Conservation (phyloP, 2,888 invertebrate genomes). For the Cordilura impudica region DNA sequence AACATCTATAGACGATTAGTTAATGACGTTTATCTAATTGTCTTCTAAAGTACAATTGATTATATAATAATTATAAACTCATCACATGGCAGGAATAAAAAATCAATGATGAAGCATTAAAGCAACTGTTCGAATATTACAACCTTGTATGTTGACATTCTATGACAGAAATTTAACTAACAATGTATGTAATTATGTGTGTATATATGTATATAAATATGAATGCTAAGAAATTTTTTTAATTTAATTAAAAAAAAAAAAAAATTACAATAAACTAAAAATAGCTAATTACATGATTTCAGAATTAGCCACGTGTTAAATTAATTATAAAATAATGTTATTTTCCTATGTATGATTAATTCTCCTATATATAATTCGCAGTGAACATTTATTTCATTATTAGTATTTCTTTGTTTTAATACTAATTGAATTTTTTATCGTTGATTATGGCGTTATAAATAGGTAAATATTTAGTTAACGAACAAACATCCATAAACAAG, state of each 20-base stretch:
- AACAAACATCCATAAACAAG: not conserved
- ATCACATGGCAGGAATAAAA: constrained; percentile 7
- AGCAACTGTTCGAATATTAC: constrained; percentile 40
- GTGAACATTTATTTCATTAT: not conserved
- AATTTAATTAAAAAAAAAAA: not conserved
- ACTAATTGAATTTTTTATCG: not conserved
- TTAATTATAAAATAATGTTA: not conserved
- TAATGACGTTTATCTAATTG: constrained; percentile 60
- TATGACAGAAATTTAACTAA: constrained; percentile 21
- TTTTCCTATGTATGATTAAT: not conserved
- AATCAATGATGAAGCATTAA: constrained; percentile 19
- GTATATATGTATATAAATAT: not conserved
- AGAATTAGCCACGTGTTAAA: constrained; percentile 49
- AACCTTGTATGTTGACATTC: constrained; percentile 56
- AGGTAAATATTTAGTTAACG: not conserved
- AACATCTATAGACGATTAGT: constrained; percentile 15
- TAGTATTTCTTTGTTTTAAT: not conserved
- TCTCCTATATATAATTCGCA: not conserved
- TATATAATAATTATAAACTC: not conserved
- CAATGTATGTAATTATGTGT: not conserved
- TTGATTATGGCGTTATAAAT: not conserved
- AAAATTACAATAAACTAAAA: not conserved
- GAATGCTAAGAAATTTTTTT: not conserved
- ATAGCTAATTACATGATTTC: constrained; percentile 12
- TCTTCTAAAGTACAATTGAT: constrained; percentile 12